phyloP scores from a whole-genome alignment of 2,888 invertebrate species.

The Pharmacophagus antenor region DNA sequence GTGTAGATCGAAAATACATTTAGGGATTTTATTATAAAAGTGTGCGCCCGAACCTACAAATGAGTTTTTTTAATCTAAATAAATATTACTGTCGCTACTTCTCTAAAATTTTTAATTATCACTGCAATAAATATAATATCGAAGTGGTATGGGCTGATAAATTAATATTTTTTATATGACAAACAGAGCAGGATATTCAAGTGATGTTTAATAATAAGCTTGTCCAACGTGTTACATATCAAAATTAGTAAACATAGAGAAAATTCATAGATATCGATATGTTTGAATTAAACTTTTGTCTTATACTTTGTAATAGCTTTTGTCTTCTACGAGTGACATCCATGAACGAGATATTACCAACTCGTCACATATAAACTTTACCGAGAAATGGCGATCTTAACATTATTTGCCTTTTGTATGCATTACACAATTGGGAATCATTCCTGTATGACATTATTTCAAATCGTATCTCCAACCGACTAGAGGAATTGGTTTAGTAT shows the following conservation, averaged over 20 bases:
- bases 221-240: background rate
- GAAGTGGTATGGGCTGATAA: too few species aligned
- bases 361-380: conserved; percentile 31
- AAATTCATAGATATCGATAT: background rate
- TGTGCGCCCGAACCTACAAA: too few species aligned
- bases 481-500: too few species aligned
- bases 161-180: too few species aligned
- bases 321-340: conserved; percentile 22
- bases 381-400: conserved; percentile 27
- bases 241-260: background rate
- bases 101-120: too few species aligned
- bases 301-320: background rate
- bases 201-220: too few species aligned
- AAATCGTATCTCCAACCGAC: background rate
- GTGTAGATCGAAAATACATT: too few species aligned
- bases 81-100: too few species aligned
- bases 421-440: conserved; percentile 25
- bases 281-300: conserved; percentile 11
- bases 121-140: too few species aligned
- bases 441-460: conserved; percentile 31
- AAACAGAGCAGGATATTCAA: too few species aligned
- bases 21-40: too few species aligned
- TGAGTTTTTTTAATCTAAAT: too few species aligned
- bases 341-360: conserved; percentile 31
- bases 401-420: conserved; percentile 30